Base-by-base conservation (phyloP, 2,888 invertebrate species). In the Trachelus iudaicus region DNA sequence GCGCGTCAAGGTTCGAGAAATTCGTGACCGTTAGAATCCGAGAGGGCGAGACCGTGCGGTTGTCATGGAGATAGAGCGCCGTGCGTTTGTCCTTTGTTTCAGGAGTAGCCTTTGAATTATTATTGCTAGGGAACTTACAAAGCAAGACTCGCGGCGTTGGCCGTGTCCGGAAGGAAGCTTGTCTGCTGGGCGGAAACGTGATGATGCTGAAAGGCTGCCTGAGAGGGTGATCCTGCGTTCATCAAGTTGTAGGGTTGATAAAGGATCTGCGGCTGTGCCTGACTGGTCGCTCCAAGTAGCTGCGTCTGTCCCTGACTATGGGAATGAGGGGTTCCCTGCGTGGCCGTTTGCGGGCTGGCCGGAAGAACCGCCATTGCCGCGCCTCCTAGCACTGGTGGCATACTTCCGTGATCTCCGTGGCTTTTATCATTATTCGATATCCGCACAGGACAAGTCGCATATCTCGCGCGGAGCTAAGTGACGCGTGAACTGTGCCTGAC, bases 351-450 rank as follows among this genome's bases (percentile, higher is more conserved):
- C 90, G 91, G 91, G 86, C 90, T 91, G 85, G 90, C 91, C 90
- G 91, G 91, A 89, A 91, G 90, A 82, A 91, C 91, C 89, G 91
- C 91, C 91, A 91, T 91, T 86, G 91, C 89, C 88, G 91, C 89
- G 84, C 90, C 91, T 88, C 91, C 91, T 91, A 91, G 85, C 86
- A 91, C 91, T 87, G 91, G 91, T 88, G 91, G 90, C 91, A 91
- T 91, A 85, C 89, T 90, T 83, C 81, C 79, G 79, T 80, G 69
- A 4, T 73, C 30, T n/a, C 40, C 68, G 33, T 56, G 74, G 76
- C 76, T 76, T 73, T 77, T 13, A 76, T 23, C 79, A 79, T 79
- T 76, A 76, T 76, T 76, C 68, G 73, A 71, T 69, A 56, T 73
- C 71, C 13, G 71, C 71, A 56, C 56, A 56, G 56, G 56, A 56